A percentile compares a stretch with the other conserved stretches of the same genome.
phyloP scores from a whole-genome alignment of 92 coral and sea anemone species.

The Desmophyllum pertusum region DNA sequence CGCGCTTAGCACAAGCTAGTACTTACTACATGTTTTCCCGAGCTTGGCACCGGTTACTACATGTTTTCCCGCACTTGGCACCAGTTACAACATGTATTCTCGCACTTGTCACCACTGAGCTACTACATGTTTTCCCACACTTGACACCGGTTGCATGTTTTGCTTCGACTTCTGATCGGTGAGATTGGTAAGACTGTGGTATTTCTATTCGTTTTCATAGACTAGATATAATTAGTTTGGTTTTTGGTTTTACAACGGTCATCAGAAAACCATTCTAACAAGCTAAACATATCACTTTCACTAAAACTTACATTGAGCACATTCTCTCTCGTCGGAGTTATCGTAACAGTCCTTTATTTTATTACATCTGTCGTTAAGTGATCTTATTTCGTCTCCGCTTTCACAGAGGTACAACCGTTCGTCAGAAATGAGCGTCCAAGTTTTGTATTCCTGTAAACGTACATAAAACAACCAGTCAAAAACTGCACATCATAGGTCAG shows the following conservation, averaged over 20 bases:
- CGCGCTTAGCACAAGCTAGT: too few species aligned
- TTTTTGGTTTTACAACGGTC: too few species aligned
- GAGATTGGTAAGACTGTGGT: too few species aligned
- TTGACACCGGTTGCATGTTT: too few species aligned
- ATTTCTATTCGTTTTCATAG: too few species aligned
- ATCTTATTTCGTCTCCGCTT: conserved; percentile 52
- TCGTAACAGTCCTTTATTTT: conserved; percentile 26
- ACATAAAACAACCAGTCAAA: neutral
- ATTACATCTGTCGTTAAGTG: conserved; percentile 40
- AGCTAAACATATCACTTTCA: neutral
- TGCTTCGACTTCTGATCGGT: too few species aligned
- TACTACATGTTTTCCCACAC: too few species aligned
- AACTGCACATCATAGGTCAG: neutral
- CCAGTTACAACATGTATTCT: too few species aligned
- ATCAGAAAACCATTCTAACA: too few species aligned
- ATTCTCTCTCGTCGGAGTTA: conserved; percentile 34
- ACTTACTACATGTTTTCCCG: too few species aligned
- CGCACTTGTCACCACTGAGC: too few species aligned
- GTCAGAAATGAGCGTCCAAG: conserved; percentile 23
- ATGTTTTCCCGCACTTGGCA: neutral
- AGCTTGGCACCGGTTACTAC: neutral
- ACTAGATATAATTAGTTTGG: too few species aligned
- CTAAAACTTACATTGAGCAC: conserved; percentile 29
- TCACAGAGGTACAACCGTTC: conserved; percentile 43
- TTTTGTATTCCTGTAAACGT: conserved; percentile 30